A percentile compares a stretch with the other conserved stretches of the same genome.
phyloP scores from a whole-genome alignment of 2,888 invertebrate species.

The Carterocephalus palaemon region DNA sequence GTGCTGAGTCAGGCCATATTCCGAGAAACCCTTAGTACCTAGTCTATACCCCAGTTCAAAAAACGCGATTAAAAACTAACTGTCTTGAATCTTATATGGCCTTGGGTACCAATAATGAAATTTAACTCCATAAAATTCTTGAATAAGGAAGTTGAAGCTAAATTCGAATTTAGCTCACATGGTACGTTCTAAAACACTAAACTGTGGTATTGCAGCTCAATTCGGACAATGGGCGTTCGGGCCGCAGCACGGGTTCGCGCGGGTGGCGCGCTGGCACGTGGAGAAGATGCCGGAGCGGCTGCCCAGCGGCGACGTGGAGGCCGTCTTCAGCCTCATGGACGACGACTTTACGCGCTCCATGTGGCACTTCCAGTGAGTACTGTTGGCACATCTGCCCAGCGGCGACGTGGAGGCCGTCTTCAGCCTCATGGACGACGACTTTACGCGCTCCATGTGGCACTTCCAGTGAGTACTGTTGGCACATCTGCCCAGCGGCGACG shows the following conservation, averaged over 20 bases:
- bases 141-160: too few relatives aligned
- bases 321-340: conserved; percentile 94
- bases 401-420: conserved; percentile 96
- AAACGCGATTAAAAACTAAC: too few relatives aligned
- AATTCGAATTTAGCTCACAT: too few relatives aligned
- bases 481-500: conserved; percentile 92
- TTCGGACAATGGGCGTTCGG: conserved; percentile 97
- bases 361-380: conserved; percentile 93
- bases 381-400: conserved; percentile 87
- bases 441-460: conserved; percentile 96
- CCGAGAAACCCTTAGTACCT: too few relatives aligned
- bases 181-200: too few relatives aligned
- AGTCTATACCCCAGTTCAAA: too few relatives aligned
- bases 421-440: conserved; percentile 94
- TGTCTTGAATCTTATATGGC: too few relatives aligned
- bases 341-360: conserved; percentile 94
- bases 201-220: conserved; percentile 85
- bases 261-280: conserved; percentile 94
- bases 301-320: conserved; percentile 94
- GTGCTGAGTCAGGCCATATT: too few relatives aligned
- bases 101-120: too few relatives aligned
- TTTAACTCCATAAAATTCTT: too few relatives aligned
- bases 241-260: conserved; percentile 97
- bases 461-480: conserved; percentile 87
- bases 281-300: conserved; percentile 93